Conservation (phyloP, 2,888 invertebrate genomes). For the Leptinotarsa rubiginosa region DNA sequence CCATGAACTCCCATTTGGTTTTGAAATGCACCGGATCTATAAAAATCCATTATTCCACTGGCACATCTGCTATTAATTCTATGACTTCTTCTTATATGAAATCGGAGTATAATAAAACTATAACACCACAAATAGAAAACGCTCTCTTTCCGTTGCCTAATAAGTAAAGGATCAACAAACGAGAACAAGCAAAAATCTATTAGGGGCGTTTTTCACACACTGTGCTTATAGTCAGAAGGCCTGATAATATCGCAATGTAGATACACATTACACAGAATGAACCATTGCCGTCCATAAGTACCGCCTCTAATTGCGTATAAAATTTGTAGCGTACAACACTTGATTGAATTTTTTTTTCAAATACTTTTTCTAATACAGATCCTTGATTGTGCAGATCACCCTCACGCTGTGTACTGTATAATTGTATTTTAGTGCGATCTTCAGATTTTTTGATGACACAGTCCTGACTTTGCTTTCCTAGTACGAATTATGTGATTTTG, state of each 20-base stretch:
- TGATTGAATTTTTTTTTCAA: no score
- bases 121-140: constrained; percentile 51
- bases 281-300: no score
- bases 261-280: no score
- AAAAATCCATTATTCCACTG: constrained; percentile 25
- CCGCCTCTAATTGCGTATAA: no score
- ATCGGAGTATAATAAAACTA: constrained; percentile 55
- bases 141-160: constrained; percentile 50
- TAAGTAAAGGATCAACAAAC: constrained; percentile 54
- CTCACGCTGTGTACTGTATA: no score
- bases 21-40: constrained; percentile 11
- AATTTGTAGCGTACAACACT: no score
- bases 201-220: constrained; percentile 53
- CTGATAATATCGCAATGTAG: background rate
- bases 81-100: constrained; percentile 54
- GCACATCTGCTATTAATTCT: constrained; percentile 46
- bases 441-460: no score
- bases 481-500: no score
- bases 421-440: no score
- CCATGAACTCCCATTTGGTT: constrained; percentile 13
- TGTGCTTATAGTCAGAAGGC: background rate
- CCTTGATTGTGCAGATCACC: no score
- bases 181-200: constrained; percentile 57
- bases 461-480: no score
- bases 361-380: no score